Conservation (phyloP, 2,113 vertebrate genomes). For the Eolophus roseicapilla region DNA sequence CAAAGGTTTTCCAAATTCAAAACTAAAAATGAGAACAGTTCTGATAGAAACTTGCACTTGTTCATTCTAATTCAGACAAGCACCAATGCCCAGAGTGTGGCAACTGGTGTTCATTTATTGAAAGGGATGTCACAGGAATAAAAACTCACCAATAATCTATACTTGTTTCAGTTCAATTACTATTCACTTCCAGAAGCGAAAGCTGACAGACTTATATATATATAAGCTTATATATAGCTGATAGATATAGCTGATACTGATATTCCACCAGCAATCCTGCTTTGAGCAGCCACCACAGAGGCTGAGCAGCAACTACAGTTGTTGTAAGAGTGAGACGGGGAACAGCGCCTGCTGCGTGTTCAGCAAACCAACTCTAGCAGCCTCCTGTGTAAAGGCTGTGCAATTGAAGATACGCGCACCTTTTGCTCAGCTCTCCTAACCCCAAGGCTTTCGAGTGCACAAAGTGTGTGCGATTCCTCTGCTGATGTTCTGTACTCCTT, state of each 20-base stretch:
- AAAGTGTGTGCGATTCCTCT: background rate
- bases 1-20: background rate
- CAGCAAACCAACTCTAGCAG: background rate
- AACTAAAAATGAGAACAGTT: background rate
- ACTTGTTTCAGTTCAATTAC: background rate
- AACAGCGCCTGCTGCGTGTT: rapidly evolving
- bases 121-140: background rate
- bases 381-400: background rate
- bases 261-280: background rate
- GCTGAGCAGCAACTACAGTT: background rate
- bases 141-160: background rate
- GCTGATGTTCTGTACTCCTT: background rate
- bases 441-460: background rate
- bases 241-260: no score
- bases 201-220: background rate
- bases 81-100: background rate
- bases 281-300: background rate
- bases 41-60: background rate
- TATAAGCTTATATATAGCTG: no score
- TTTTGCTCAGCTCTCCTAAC: background rate
- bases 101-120: background rate
- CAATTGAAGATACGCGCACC: background rate
- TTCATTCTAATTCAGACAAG: background rate
- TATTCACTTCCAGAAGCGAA: background rate
- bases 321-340: rapidly evolving